phyloP scores from a whole-genome alignment of 2,113 vertebrate species.

The Columba janthina region DNA sequence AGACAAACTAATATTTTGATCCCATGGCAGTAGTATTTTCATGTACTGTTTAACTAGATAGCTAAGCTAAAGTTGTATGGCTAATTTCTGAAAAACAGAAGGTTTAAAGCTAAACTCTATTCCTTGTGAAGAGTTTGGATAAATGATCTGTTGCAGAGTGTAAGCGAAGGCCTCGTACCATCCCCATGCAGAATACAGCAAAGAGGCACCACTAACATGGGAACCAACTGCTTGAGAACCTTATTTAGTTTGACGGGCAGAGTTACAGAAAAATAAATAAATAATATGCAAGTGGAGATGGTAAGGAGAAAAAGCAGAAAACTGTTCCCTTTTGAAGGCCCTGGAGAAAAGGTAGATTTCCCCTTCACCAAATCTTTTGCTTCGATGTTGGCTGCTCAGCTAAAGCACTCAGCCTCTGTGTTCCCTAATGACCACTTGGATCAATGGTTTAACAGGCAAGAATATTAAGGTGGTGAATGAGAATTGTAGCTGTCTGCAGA shows the following conservation, averaged over 20 bases:
- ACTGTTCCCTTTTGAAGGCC: not conserved
- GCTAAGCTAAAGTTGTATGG: not conserved
- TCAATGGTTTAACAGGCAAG: not conserved
- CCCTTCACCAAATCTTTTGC: not conserved
- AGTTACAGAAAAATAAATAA: not conserved
- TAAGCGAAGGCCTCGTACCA: not conserved
- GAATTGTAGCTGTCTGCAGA: not conserved
- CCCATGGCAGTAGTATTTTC: not conserved
- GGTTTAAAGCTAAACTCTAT: not conserved
- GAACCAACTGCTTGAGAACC: not conserved
- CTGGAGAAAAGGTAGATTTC: not conserved
- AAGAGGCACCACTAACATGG: not conserved
- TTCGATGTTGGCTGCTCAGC: not conserved
- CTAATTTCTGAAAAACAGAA: not conserved
- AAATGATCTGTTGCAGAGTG: not conserved
- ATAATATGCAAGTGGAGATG: not conserved
- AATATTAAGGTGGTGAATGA: not conserved
- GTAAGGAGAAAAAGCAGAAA: not conserved
- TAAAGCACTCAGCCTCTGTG: not conserved
- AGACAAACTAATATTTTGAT: not conserved
- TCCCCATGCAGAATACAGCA: fast-evolving
- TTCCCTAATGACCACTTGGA: not conserved
- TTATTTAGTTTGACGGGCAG: not conserved
- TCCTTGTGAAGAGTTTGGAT: not conserved
- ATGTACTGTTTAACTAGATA: not conserved